Base-by-base conservation (phyloP, 2,113 vertebrate genomes). In the Capreolus pygargus region DNA sequence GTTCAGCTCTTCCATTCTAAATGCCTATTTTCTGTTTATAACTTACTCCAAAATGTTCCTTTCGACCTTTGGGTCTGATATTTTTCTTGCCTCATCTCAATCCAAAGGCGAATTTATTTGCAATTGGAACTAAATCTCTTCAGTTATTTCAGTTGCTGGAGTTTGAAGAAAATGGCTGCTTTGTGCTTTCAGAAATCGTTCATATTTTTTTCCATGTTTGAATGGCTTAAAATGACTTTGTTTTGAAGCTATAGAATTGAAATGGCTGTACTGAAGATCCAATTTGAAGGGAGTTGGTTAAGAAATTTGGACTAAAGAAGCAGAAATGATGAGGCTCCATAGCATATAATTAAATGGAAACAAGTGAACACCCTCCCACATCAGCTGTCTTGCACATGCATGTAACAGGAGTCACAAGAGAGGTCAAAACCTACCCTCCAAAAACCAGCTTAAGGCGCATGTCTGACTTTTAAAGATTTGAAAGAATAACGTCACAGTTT, bases 91-190 rank as follows among this genome's bases (percentile, higher is more conserved):
- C 93, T 98, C 5, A 4, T 97, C 96, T 97, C 98, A 97, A 85
- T 97, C 96, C 95, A 98, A 97, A 97, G 93, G 91, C 7, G 14
- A 98, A 97, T 97, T 97, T 98, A 98, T 97, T 97, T 97, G 95
- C 96, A 97, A 95, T 97, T 98, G 97, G 96, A 97, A 91, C 97
- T 97, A 97, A 98, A 97, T 97, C 91, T 97, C 89, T 96, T 98
- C 94, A 94, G 97, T 96, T 96, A 97, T 98, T 97, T 98, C 93
- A 95, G 97, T 98, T 95, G 97, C 96, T 97, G 85, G 93, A 96
- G 78, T 97, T 95, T 96, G 96, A 96, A 97, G 96, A 96, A 98
- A 98, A 98, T 97, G 96, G 91, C 96, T 93, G 85, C 85, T 96
- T 97, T 97, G 91, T 93, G 45, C 89, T 97, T 96, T 97, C 86